Conservation (phyloP, 2,113 vertebrate genomes). For the Odontophorus gujanensis region DNA sequence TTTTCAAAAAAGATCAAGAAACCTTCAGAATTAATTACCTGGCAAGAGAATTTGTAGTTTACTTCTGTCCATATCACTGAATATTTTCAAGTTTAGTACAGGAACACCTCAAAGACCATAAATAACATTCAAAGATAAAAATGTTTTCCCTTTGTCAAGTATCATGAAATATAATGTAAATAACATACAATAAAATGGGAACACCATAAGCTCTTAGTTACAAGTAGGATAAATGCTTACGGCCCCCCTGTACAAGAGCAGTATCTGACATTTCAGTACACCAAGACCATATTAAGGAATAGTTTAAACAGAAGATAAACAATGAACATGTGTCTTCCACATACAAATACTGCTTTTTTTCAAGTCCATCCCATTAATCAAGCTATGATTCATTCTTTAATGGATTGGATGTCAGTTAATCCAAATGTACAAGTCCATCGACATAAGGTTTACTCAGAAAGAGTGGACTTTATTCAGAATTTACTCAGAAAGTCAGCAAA, state of each 20-base stretch:
- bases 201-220: background rate
- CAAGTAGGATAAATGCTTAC: background rate
- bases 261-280: background rate
- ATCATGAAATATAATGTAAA: background rate
- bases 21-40: background rate
- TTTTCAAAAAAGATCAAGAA: background rate
- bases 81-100: background rate
- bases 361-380: background rate
- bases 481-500: background rate
- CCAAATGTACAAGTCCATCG: background rate
- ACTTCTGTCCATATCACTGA: background rate
- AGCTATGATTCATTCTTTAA: background rate
- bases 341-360: background rate
- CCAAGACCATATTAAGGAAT: background rate
- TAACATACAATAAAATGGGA: background rate
- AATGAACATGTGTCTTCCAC: background rate
- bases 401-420: background rate
- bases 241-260: background rate
- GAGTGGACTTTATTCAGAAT: background rate
- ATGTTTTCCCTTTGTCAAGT: background rate
- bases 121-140: background rate
- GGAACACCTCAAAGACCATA: background rate
- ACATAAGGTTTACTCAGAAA: background rate
- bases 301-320: conserved; percentile 13
- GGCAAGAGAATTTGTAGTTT: background rate